Evolutionary conservation across 2,888 invertebrate genomes (phyloP), one percentile per base, ranked within the genome.

Genomic region (Caenorhabditis sp.): DNA sequence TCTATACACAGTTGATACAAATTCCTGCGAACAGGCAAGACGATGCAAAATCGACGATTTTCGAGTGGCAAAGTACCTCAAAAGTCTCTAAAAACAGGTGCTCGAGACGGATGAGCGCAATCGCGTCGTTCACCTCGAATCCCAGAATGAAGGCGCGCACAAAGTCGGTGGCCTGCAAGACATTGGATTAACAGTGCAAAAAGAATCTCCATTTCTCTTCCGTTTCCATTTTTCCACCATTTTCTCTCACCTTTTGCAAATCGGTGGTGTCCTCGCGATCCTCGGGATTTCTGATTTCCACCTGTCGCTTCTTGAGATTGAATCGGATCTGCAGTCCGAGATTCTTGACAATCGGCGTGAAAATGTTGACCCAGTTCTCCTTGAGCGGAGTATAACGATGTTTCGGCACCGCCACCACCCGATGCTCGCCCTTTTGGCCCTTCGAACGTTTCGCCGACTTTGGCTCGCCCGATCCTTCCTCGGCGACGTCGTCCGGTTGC

Each of bases 1-100:
- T n/a, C n/a, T n/a, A n/a, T n/a, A n/a, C n/a, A n/a, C n/a, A n/a
- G n/a, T n/a, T n/a, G n/a, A n/a, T n/a, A n/a, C n/a, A n/a, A n/a
- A n/a, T n/a, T n/a, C n/a, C n/a, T n/a, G n/a, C 35, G 35, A 35
- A 35, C 5, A 43, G 43, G 6, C 5, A 20, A 20, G 39, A 6
- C 4, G 39, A 39, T 7, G 15, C 2, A 41, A 15, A 15, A 41
- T 5, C 2, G 20, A n/a, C n/a, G n/a, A n/a, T n/a, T 41, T 41
- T 41, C 20, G 41, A 41, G 2, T 20, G 13, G 41, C 8, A 15
- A 15, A n/a, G 7, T 39, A 99, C 92, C 92, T 99, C 95, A 90
- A 99, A 99, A 0, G 95, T 93, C 91, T 99, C 98, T 0, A 99
- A 92, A 90, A 97, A 99, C 8, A 99, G 91, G 90, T 99, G 98